Percentiles rank a stretch among this genome's conserved stretches.
phyloP scores from a whole-genome alignment of 2,797 vertebrate genomes.

The Poeciliopsis infans region DNA sequence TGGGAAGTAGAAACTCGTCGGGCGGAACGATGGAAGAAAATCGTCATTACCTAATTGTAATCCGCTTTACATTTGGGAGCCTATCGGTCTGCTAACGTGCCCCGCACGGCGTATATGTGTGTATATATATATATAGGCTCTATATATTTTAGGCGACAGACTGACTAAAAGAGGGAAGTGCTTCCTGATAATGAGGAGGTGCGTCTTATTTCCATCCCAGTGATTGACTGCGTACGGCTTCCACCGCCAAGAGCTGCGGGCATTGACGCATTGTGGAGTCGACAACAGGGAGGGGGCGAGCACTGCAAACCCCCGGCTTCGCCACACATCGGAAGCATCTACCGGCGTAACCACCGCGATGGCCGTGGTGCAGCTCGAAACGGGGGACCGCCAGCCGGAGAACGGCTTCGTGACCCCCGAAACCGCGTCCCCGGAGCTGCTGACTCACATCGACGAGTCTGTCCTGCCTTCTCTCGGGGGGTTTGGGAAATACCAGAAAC shows the following conservation, averaged over 20 bases:
- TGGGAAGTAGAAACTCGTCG: constrained; percentile 4
- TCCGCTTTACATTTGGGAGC: neutral
- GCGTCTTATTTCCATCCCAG: constrained; percentile 70
- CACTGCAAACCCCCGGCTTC: constrained; percentile 73
- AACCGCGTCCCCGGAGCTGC: constrained; percentile 70
- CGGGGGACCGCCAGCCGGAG: constrained; percentile 79
- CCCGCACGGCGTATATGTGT: neutral
- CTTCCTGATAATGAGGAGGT: constrained; percentile 70
- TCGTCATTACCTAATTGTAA: neutral
- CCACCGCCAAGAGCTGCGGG: constrained; percentile 61
- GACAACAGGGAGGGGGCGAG: constrained; percentile 68
- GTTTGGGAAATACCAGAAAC: constrained; percentile 90
- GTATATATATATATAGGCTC: too few species aligned
- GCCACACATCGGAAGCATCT: constrained; percentile 68
- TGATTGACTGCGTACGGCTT: constrained; percentile 72
- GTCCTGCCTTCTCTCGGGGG: constrained; percentile 92
- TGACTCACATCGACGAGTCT: constrained; percentile 88
- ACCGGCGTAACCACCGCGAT: constrained; percentile 73
- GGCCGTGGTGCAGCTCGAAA: constrained; percentile 80
- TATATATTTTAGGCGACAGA: constrained; percentile 19
- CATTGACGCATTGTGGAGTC: constrained; percentile 79
- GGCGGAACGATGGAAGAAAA: constrained; percentile 8
- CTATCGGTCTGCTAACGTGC: neutral
- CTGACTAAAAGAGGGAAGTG: constrained; percentile 39
- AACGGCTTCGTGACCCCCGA: constrained; percentile 84